phyloP scores from a whole-genome alignment of 2,797 vertebrate genomes.

The Paramormyrops hopkinsi region DNA sequence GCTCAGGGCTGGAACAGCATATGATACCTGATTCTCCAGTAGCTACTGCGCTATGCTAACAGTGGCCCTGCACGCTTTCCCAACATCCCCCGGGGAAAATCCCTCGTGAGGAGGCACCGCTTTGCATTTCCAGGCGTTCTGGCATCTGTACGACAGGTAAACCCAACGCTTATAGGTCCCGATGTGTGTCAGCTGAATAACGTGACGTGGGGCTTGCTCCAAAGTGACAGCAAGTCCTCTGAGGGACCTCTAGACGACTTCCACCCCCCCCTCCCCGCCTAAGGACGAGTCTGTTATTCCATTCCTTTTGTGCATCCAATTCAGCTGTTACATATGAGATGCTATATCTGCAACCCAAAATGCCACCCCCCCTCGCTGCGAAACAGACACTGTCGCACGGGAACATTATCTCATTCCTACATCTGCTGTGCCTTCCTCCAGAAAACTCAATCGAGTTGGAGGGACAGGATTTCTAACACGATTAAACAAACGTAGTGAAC shows the following conservation, averaged over 20 bases:
- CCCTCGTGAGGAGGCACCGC: neutral
- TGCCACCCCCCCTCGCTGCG: neutral
- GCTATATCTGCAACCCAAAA: slow-evolving; percentile 10
- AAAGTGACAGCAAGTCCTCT: slow-evolving; percentile 48
- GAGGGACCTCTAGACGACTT: slow-evolving; percentile 37
- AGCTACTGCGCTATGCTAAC: neutral
- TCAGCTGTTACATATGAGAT: neutral
- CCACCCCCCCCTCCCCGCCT: neutral
- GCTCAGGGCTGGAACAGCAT: neutral
- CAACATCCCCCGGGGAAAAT: neutral
- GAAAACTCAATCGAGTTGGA: neutral
- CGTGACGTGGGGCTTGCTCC: slow-evolving; percentile 49
- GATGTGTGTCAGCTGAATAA: slow-evolving; percentile 69
- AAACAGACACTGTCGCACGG: neutral
- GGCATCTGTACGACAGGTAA: neutral
- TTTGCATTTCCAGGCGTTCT: neutral
- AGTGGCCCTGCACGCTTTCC: neutral
- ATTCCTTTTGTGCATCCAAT: neutral
- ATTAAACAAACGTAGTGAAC: neutral
- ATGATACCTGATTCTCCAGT: neutral
- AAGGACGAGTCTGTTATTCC: neutral
- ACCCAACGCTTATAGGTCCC: slow-evolving; percentile 39
- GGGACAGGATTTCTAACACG: neutral
- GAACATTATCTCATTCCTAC: neutral
- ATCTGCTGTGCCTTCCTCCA: neutral